phyloP scores from a whole-genome alignment of 2,888 invertebrate genomes.

The Nomada goodeniana region DNA sequence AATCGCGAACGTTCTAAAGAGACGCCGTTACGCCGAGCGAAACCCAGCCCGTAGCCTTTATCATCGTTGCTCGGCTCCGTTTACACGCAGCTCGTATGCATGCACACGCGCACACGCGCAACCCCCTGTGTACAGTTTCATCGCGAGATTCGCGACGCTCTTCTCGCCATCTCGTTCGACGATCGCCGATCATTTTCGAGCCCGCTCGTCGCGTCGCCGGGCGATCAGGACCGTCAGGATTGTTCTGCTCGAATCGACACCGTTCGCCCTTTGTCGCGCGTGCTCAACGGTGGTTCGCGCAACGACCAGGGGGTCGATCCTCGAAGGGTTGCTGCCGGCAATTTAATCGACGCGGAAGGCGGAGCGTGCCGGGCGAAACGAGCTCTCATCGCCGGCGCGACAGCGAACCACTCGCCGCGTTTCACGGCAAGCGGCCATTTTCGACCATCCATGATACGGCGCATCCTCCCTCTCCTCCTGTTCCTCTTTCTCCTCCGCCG shows the following conservation, averaged over 20 bases:
- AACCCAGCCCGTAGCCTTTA: no score
- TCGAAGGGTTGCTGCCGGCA: constrained; percentile 16
- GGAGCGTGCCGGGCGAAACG: constrained; percentile 75
- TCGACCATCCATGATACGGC: constrained; percentile 69
- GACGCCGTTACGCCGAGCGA: no score
- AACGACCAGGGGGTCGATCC: not conserved
- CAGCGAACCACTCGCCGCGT: constrained; percentile 15
- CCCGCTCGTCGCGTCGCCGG: no score
- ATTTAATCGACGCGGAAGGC: constrained; percentile 74
- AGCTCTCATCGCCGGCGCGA: constrained; percentile 63
- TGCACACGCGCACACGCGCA: no score
- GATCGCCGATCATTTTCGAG: not conserved
- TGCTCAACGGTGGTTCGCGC: no score
- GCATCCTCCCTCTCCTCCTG: constrained; percentile 29
- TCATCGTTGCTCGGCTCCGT: no score
- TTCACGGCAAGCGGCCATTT: constrained; percentile 74
- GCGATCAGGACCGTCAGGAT: no score
- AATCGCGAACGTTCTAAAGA: no score
- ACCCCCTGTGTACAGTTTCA: no score
- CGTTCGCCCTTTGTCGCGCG: not conserved
- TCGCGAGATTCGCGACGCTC: no score
- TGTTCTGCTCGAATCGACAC: not conserved
- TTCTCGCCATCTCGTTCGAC: not conserved
- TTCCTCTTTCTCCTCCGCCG: not conserved
- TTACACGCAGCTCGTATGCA: no score